phyloP scores from a whole-genome alignment of 2,113 vertebrate species.

The Odocoileus virginianus region DNA sequence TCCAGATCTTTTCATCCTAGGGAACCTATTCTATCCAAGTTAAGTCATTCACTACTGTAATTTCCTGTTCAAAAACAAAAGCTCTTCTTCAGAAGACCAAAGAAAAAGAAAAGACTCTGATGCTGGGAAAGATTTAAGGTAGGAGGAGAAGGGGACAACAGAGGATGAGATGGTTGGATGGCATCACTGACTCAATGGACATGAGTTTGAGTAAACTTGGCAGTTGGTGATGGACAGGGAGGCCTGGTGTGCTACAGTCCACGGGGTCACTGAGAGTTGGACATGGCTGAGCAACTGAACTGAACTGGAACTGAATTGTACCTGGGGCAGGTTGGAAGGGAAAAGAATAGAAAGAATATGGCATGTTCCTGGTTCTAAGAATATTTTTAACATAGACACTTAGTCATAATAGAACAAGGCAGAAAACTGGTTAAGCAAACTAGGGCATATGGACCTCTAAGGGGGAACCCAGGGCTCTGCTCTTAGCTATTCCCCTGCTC shows the following conservation, averaged over 20 bases:
- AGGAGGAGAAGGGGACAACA: not conserved
- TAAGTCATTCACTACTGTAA: not conserved
- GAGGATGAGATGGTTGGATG: not conserved
- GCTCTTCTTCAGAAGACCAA: not conserved
- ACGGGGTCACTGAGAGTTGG: not conserved
- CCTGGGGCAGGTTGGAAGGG: not conserved
- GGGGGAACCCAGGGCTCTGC: not conserved
- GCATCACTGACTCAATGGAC: not conserved
- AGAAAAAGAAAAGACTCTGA: not conserved
- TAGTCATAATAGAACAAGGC: not conserved
- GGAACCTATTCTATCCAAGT: not conserved
- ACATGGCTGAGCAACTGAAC: not conserved
- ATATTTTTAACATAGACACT: not conserved
- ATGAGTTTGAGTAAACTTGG: not conserved
- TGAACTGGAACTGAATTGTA: not conserved
- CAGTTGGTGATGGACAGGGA: not conserved
- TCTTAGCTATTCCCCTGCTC: not conserved
- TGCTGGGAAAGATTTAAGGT: not conserved
- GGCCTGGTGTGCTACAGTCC: not conserved
- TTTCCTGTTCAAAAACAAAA: not conserved
- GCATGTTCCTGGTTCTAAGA: not conserved
- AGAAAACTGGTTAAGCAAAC: not conserved
- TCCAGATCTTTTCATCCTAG: not conserved
- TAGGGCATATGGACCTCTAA: not conserved
- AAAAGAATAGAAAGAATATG: not conserved